These are phyloP conservation scores for Hypocryptadius cinnamomeus DNA, from an alignment of 2,113 vertebrate genomes.

Conservation along the genomic window DNA sequence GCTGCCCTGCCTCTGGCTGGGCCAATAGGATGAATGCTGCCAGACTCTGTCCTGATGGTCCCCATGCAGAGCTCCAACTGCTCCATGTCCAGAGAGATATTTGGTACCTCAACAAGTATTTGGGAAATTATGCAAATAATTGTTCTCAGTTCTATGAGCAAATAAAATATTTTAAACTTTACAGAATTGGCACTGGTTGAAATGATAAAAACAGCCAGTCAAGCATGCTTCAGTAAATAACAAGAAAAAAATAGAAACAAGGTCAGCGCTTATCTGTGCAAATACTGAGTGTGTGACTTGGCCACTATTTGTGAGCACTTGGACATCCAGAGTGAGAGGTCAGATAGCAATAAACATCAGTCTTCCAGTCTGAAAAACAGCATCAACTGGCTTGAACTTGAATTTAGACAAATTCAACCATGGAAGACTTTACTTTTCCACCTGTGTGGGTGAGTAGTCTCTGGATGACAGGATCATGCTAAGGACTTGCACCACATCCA, in stretches of 20 bases:
- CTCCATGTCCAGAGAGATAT: not conserved
- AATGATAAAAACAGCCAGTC: not conserved
- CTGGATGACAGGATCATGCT: rapidly evolving
- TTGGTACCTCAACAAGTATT: not conserved
- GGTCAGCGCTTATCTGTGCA: not conserved
- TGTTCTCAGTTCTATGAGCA: not conserved
- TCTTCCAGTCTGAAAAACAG: not conserved
- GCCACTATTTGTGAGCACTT: not conserved
- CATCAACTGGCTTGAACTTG: not conserved
- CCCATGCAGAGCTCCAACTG: rapidly evolving
- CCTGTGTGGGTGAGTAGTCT: not conserved
- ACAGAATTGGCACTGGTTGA: not conserved
- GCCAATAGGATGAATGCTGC: not conserved
- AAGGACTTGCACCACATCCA: not conserved
- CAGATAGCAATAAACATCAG: not conserved
- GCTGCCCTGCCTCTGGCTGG: not conserved
- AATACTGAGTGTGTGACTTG: not conserved
- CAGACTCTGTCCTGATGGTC: not conserved
- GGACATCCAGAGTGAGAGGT: not conserved
- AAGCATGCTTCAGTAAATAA: not conserved
- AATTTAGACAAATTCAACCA: not conserved
- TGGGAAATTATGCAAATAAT: not conserved
- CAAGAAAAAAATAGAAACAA: not conserved
- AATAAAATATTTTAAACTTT: not conserved
- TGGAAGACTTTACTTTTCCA: not conserved